A percentile compares a stretch with the other conserved stretches of the same genome.
phyloP scores from a whole-genome alignment of 2,797 vertebrate species.

The Pseudomugil gertrudae region DNA sequence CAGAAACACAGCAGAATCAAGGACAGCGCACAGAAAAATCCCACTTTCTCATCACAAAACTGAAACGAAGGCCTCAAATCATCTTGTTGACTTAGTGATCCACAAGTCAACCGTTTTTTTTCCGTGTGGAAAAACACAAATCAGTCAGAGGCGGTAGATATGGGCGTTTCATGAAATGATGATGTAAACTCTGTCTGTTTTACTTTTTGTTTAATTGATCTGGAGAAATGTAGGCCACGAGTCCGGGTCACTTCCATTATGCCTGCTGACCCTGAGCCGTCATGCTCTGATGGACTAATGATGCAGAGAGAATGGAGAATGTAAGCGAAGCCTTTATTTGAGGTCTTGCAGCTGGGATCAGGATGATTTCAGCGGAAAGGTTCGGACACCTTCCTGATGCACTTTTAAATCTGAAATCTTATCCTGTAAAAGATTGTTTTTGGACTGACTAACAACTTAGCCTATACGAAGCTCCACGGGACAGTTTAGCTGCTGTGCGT shows the following conservation, averaged over 20 bases:
- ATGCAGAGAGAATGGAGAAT: background rate
- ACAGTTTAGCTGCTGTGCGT: conserved; percentile 34
- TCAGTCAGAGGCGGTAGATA: background rate
- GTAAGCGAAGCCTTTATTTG: background rate
- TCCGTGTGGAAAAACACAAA: too few relatives aligned
- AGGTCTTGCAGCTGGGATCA: conserved; percentile 1
- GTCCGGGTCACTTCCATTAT: background rate
- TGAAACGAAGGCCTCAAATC: background rate
- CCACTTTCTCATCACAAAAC: background rate
- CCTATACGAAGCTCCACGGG: conserved; percentile 40
- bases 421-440: too few relatives aligned
- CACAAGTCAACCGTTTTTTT: background rate
- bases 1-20: background rate
- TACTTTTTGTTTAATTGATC: conserved; percentile 19
- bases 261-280: conserved; percentile 2
- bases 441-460: conserved; percentile 47
- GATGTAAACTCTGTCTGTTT: too few relatives aligned
- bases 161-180: background rate
- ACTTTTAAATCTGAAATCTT: background rate
- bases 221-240: conserved; percentile 26
- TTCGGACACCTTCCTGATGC: background rate
- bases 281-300: conserved; percentile 18
- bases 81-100: background rate
- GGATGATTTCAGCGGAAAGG: background rate
- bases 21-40: background rate